A percentile compares a stretch with the other conserved stretches of the same genome.
Conservation (phyloP, 2,888 invertebrate genomes). For the Anorthoa munda region DNA sequence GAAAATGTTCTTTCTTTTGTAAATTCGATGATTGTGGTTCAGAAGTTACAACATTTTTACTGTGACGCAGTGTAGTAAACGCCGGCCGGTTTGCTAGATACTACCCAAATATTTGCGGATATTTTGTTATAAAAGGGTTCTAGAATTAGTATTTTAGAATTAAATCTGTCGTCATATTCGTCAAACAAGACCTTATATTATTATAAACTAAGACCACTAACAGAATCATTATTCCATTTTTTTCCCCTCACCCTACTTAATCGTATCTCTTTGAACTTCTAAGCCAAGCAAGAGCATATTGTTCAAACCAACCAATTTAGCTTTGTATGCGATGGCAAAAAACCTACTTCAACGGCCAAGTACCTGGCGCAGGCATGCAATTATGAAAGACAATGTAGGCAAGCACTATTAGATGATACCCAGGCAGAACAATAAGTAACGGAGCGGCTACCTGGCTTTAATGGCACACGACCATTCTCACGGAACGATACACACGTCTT, state of each 20-base stretch:
- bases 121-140: neutral
- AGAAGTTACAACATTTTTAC: neutral
- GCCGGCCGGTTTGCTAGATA: neutral
- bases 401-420: conserved; percentile 64
- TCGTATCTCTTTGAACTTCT: conserved; percentile 17
- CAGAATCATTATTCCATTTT: conserved; percentile 1
- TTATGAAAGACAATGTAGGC: conserved; percentile 60
- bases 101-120: neutral
- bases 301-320: conserved; percentile 16
- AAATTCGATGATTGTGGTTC: neutral
- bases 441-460: conserved; percentile 74
- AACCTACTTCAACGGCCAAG: conserved; percentile 32
- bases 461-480: conserved; percentile 82
- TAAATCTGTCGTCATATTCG: neutral
- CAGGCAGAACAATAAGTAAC: conserved; percentile 75
- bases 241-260: conserved; percentile 2
- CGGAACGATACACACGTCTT: conserved; percentile 83
- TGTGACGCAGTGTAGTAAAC: neutral
- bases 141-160: neutral
- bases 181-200: neutral
- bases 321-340: conserved; percentile 12
- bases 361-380: conserved; percentile 45
- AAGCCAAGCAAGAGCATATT: conserved; percentile 11
- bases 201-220: conserved; percentile 2
- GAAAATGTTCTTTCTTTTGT: conserved; percentile 7